Conservation (phyloP, 1,140 invertebrate species). For the Eulimnadia texana region DNA sequence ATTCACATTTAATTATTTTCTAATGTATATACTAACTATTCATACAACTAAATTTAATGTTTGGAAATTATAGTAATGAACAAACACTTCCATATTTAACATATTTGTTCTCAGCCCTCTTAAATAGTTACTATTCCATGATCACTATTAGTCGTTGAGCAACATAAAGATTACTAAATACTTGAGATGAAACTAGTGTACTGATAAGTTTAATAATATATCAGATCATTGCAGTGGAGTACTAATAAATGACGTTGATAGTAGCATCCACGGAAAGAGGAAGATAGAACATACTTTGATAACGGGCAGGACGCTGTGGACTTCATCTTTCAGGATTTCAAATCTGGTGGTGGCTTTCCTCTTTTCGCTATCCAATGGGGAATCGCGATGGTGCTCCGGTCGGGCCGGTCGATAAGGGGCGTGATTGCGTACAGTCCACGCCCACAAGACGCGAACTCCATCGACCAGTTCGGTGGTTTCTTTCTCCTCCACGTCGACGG, state of each 20-base stretch:
- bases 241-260: slow-evolving; percentile 9
- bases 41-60: too few species aligned
- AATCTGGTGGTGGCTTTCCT: slow-evolving; percentile 62
- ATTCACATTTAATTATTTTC: slow-evolving; percentile 23
- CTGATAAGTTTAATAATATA: not conserved
- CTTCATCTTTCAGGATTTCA: slow-evolving; percentile 85
- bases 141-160: too few species aligned
- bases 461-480: slow-evolving; percentile 54
- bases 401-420: slow-evolving; percentile 16
- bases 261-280: not conserved
- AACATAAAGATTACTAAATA: too few species aligned
- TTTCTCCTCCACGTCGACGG: slow-evolving; percentile 63
- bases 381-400: slow-evolving; percentile 27
- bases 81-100: too few species aligned
- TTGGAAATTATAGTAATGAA: too few species aligned
- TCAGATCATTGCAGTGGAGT: too few species aligned
- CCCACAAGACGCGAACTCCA: slow-evolving; percentile 11
- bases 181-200: too few species aligned
- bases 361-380: slow-evolving; percentile 39
- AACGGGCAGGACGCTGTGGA: slow-evolving; percentile 83
- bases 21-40: not conserved
- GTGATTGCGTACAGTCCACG: slow-evolving; percentile 9
- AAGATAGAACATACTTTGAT: slow-evolving; percentile 56
- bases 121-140: too few species aligned
- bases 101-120: too few species aligned